Conservation (phyloP, 1,140 invertebrate species). For the Nymphalis io region DNA sequence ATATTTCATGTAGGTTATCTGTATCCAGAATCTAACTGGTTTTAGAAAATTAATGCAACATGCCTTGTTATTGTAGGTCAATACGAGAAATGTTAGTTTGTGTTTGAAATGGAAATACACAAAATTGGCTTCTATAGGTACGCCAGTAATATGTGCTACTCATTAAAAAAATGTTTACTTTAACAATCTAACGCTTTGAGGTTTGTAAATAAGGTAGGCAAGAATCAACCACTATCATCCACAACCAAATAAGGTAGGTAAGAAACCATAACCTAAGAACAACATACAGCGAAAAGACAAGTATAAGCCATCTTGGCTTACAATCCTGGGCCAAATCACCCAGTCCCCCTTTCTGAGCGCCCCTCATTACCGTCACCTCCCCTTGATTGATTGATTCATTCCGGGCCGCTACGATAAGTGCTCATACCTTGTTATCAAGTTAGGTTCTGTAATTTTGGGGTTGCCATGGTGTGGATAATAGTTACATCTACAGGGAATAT, state of each 20-base stretch:
- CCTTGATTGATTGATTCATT: constrained; percentile 65
- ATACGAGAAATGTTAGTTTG: too few relatives aligned
- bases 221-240: too few relatives aligned
- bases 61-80: too few relatives aligned
- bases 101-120: too few relatives aligned
- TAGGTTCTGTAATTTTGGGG: constrained; percentile 36
- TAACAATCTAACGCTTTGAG: too few relatives aligned
- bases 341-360: constrained; percentile 40
- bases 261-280: constrained; percentile 8
- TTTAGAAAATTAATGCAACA: too few relatives aligned
- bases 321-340: constrained; percentile 29
- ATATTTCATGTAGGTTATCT: too few relatives aligned
- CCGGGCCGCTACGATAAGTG: constrained; percentile 63
- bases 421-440: constrained; percentile 64
- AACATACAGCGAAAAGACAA: constrained; percentile 27
- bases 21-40: too few relatives aligned
- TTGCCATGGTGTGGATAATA: constrained; percentile 30
- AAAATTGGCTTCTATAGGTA: too few relatives aligned
- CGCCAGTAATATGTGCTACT: too few relatives aligned
- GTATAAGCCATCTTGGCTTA: constrained; percentile 28
- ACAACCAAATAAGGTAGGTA: neutral
- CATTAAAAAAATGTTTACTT: too few relatives aligned
- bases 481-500: neutral
- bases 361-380: constrained; percentile 47
- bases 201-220: too few relatives aligned